phyloP scores from a whole-genome alignment of 1,140 invertebrate genomes.

The Lithobius niger region DNA sequence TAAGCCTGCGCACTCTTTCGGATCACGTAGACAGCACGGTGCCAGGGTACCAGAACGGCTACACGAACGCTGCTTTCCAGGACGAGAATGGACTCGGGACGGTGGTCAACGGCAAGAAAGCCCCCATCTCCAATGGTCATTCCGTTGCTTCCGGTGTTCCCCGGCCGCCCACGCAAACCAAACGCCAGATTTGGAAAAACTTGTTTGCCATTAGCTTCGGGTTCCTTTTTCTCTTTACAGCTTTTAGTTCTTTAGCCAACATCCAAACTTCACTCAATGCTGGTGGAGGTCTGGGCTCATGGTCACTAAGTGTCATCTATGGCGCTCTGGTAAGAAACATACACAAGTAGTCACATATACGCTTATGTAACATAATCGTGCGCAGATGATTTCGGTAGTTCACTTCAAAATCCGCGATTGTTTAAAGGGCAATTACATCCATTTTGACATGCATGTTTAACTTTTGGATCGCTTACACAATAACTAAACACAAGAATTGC shows the following conservation, averaged over 20 bases:
- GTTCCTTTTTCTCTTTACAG: constrained; percentile 14
- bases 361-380: no score
- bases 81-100: no score
- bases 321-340: constrained; percentile 21
- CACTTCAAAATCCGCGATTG: not conserved
- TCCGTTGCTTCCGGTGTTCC: no score
- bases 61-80: no score
- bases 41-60: no score
- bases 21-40: no score
- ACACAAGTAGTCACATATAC: not conserved
- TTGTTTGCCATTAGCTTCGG: constrained; percentile 7
- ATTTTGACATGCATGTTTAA: not conserved
- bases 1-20: no score
- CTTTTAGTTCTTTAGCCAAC: constrained; percentile 9
- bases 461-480: not conserved
- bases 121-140: no score
- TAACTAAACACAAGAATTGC: not conserved
- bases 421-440: not conserved
- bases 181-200: constrained; percentile 9
- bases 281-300: constrained; percentile 11
- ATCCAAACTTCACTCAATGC: constrained; percentile 16
- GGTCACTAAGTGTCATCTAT: constrained; percentile 24
- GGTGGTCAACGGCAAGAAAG: no score
- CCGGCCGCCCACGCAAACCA: not conserved
- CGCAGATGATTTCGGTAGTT: no score